These are phyloP conservation scores for Tryphoninae sp. DNA, from an alignment of 2,888 invertebrate species.

Conservation along the genomic window DNA sequence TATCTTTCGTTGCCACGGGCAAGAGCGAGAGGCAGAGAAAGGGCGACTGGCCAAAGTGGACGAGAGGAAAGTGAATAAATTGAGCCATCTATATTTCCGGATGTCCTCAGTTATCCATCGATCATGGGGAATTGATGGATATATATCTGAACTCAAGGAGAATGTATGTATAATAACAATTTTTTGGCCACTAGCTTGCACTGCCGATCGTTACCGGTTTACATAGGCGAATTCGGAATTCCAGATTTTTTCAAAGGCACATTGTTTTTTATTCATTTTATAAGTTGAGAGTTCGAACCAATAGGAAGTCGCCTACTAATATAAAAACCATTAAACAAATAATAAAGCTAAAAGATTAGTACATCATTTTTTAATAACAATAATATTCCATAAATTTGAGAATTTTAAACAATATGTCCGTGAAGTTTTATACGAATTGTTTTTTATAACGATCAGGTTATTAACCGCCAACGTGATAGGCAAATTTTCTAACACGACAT, in stretches of 20 bases:
- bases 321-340: neutral
- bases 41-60: neutral
- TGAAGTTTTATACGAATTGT: too few relatives aligned
- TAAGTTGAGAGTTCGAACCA: too few relatives aligned
- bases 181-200: neutral
- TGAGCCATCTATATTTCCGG: conserved; percentile 57
- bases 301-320: neutral
- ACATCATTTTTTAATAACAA: too few relatives aligned
- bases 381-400: too few relatives aligned
- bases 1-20: conserved; percentile 61
- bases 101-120: conserved; percentile 49
- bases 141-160: conserved; percentile 27
- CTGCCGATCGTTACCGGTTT: neutral
- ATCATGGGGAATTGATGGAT: conserved; percentile 59
- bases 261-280: too few relatives aligned
- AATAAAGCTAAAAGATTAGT: neutral
- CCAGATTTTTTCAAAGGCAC: neutral
- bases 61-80: conserved; percentile 49
- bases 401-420: too few relatives aligned
- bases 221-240: neutral
- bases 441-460: too few relatives aligned
- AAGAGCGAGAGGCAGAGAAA: conserved; percentile 16
- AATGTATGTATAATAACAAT: conserved; percentile 10
- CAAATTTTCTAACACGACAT: too few relatives aligned
- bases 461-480: too few relatives aligned